A percentile compares a stretch with the other conserved stretches of the same genome.
Conservation (phyloP, 2,113 vertebrate genomes). For the Craseonycteris thonglongyai region DNA sequence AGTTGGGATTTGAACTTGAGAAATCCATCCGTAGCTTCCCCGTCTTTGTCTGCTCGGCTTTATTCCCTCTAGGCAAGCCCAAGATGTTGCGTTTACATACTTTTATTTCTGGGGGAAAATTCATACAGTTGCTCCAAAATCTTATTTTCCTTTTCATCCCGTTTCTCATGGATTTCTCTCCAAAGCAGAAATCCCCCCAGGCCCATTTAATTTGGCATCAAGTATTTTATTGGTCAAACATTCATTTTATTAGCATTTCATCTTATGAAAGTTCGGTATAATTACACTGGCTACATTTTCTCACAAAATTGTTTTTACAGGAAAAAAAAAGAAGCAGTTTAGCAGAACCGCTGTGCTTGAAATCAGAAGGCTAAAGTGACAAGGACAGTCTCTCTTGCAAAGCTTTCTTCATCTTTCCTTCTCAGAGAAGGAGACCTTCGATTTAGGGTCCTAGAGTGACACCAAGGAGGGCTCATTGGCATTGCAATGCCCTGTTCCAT, state of each 20-base stretch:
- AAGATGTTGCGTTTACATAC: not conserved
- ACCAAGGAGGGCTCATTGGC: not conserved
- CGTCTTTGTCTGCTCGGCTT: not conserved
- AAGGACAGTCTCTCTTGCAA: not conserved
- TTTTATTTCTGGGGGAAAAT: conserved; percentile 45
- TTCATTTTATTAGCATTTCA: conserved; percentile 57
- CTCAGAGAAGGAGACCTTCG: not conserved
- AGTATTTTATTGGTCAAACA: conserved; percentile 50
- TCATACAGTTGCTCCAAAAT: conserved; percentile 31
- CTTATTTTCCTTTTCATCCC: conserved; percentile 48
- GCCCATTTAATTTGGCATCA: conserved; percentile 49
- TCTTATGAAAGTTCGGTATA: conserved; percentile 38
- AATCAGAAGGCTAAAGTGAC: not conserved
- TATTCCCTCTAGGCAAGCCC: not conserved
- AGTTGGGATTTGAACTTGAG: not conserved
- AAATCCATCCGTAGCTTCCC: not conserved
- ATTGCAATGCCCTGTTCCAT: rapidly evolving
- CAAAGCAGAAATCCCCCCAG: conserved; percentile 56
- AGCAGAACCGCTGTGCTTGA: not conserved
- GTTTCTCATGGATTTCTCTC: conserved; percentile 56
- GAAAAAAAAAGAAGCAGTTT: not conserved
- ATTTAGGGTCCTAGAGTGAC: not conserved
- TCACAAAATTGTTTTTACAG: conserved; percentile 43
- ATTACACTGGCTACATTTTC: conserved; percentile 30
- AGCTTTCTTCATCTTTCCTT: not conserved